These are phyloP conservation scores for Cistogaster globosa DNA, from an alignment of 2,888 invertebrate species.

Conservation along the genomic window DNA sequence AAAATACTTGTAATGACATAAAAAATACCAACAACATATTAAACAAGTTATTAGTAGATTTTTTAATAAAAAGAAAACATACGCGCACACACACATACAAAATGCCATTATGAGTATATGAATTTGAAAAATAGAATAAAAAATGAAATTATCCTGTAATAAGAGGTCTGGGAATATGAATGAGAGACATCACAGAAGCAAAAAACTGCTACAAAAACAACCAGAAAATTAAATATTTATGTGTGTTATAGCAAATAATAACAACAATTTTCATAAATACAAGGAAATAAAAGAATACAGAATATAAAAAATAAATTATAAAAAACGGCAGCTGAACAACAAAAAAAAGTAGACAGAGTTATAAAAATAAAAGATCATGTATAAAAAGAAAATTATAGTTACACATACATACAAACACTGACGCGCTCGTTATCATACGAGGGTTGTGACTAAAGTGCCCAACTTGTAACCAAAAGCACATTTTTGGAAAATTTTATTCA, in stretches of 20 bases:
- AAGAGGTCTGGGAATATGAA: conserved; percentile 63
- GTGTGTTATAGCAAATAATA: conserved; percentile 24
- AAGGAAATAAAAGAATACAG: conserved; percentile 43
- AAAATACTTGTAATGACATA: conserved; percentile 1
- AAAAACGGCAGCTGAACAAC: too few relatives aligned
- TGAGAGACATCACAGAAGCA: conserved; percentile 37
- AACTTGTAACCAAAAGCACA: not conserved
- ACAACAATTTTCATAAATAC: conserved; percentile 56
- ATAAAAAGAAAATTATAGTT: conserved; percentile 2
- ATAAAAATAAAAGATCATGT: conserved; percentile 11
- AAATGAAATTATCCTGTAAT: conserved; percentile 66
- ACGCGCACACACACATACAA: conserved; percentile 1
- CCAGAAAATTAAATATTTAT: conserved; percentile 34
- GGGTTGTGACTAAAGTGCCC: not conserved
- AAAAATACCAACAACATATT: conserved; percentile 29
- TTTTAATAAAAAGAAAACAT: not conserved
- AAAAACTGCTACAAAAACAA: conserved; percentile 16
- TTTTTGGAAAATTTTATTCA: too few relatives aligned
- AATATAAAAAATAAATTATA: not conserved
- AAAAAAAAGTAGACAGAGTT: conserved; percentile 20
- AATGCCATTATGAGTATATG: conserved; percentile 20
- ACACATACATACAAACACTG: not conserved
- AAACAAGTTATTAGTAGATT: conserved; percentile 57
- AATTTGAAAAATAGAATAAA: conserved; percentile 45
- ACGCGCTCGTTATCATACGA: not conserved